Evolutionary conservation across 2,113 vertebrate genomes (phyloP).

Genomic region (Stegastes partitus): DNA sequence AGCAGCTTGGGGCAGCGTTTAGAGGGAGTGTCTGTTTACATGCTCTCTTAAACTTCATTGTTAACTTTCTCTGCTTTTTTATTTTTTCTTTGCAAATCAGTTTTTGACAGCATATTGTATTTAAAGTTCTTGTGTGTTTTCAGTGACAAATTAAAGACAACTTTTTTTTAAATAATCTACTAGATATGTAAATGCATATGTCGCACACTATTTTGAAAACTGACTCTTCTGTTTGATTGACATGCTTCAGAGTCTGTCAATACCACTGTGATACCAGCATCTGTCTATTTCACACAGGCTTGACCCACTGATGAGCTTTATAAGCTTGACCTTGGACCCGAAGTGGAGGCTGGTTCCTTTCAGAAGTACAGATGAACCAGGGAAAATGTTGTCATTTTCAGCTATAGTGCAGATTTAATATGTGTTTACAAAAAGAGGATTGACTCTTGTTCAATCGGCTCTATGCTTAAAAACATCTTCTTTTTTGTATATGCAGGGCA

Average conservation of each 20-base stretch:
- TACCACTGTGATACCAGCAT: background rate
- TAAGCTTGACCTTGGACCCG: constrained; percentile 21
- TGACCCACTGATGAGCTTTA: constrained; percentile 5
- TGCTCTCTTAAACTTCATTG: too few relatives aligned
- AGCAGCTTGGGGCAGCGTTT: background rate
- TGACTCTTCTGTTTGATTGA: background rate
- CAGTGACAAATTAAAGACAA: background rate
- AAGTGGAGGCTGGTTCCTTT: background rate
- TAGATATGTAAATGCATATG: background rate
- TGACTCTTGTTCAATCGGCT: constrained; percentile 38
- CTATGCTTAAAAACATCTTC: constrained; percentile 7
- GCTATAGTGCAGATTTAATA: constrained; percentile 5
- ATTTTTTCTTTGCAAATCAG: background rate
- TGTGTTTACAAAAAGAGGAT: background rate
- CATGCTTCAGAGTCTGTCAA: constrained; percentile 8
- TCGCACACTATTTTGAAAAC: background rate
- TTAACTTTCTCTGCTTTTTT: too few relatives aligned
- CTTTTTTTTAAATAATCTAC: background rate
- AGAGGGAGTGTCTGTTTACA: background rate
- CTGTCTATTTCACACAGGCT: constrained; percentile 10
- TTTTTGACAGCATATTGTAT: background rate
- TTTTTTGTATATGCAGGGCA: background rate
- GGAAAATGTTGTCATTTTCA: background rate
- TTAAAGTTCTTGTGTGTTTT: background rate
- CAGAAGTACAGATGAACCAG: background rate